These are phyloP conservation scores for Pangasius djambal DNA, from an alignment of 2,797 vertebrate species.

Conservation along the genomic window DNA sequence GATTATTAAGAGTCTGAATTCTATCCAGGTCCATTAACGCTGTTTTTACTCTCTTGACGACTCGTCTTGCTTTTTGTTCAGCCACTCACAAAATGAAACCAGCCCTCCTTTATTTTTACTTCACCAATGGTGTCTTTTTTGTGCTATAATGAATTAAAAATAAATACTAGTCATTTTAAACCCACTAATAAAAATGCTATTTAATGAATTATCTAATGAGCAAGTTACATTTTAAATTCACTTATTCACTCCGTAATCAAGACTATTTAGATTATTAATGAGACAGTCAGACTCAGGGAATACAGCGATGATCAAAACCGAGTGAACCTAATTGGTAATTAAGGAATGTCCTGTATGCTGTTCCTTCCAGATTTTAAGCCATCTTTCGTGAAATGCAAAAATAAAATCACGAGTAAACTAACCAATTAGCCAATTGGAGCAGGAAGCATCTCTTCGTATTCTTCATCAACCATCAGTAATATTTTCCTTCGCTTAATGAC, in stretches of 20 bases:
- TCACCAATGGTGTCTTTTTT: neutral
- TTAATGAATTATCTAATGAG: conserved; percentile 34
- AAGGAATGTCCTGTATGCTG: neutral
- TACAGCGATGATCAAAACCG: conserved; percentile 13
- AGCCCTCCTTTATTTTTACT: conserved; percentile 26
- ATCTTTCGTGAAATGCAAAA: neutral
- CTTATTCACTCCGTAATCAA: conserved; percentile 2
- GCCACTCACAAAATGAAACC: neutral
- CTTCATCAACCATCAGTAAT: conserved; percentile 9
- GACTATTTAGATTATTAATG: conserved; percentile 31
- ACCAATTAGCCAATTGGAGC: conserved; percentile 25
- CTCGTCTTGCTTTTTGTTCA: conserved; percentile 34
- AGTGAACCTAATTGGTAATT: conserved; percentile 33
- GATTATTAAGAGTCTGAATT: conserved; percentile 40
- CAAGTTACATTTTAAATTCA: conserved; percentile 12
- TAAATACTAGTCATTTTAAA: conserved; percentile 20
- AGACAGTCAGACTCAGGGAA: conserved; percentile 24
- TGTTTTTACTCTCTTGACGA: conserved; percentile 8
- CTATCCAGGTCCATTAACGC: conserved; percentile 34
- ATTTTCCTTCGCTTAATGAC: conserved; percentile 28
- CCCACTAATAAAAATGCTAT: neutral
- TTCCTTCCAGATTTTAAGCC: conserved; percentile 2
- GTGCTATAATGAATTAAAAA: conserved; percentile 24
- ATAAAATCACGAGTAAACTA: neutral
- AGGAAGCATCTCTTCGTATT: conserved; percentile 14